Evolutionary conservation across 2,113 vertebrate genomes (phyloP).

Genomic region (Pterocles burchelli): DNA sequence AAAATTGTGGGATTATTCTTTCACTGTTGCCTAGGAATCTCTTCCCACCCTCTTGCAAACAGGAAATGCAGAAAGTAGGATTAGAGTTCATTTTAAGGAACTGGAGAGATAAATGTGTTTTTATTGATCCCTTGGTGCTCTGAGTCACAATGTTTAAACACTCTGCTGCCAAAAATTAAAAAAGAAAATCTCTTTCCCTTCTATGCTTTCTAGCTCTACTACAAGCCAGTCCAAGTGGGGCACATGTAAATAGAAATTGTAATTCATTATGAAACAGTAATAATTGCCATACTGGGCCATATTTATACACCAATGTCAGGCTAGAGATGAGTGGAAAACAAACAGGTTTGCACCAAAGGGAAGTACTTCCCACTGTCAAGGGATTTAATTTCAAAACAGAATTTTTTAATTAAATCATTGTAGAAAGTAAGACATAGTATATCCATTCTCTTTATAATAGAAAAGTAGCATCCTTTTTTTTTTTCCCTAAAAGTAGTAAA

Average conservation of each 20-base stretch:
- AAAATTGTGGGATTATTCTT: neutral
- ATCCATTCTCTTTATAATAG: neutral
- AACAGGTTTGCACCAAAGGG: neutral
- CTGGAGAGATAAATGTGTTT: conserved; percentile 51
- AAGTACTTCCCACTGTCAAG: neutral
- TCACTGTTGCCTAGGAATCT: neutral
- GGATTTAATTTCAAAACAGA: neutral
- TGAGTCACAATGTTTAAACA: conserved; percentile 43
- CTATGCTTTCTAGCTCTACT: conserved; percentile 32
- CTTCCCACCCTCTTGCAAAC: conserved; percentile 5
- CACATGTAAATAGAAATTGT: conserved; percentile 1
- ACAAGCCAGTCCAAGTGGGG: neutral
- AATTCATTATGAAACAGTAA: neutral
- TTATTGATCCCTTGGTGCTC: conserved; percentile 48
- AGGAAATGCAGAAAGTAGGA: conserved; percentile 20
- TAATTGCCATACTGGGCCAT: neutral
- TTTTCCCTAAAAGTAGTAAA: neutral
- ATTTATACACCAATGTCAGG: conserved; percentile 7
- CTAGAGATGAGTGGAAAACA: neutral
- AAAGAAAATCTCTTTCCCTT: neutral
- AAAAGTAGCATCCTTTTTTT: rapidly evolving
- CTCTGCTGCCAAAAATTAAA: conserved; percentile 8
- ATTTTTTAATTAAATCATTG: neutral
- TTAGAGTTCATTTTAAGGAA: conserved; percentile 45
- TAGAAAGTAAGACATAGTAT: neutral